These are phyloP conservation scores for Poeciliopsis paucimaculata DNA, from an alignment of 2,797 vertebrate genomes.

Conservation along the genomic window DNA sequence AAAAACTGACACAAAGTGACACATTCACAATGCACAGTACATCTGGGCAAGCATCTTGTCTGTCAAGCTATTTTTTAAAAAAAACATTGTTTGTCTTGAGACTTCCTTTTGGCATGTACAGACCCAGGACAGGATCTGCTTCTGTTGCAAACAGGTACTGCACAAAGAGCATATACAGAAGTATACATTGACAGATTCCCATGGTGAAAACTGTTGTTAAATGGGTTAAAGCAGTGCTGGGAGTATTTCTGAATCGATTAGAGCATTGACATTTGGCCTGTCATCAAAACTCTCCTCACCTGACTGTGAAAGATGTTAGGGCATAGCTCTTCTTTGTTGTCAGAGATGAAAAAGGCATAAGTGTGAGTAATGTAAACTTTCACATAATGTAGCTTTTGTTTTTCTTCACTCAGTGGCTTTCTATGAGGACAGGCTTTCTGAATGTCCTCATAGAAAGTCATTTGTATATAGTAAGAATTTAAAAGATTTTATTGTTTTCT, in stretches of 20 bases:
- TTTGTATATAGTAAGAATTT: neutral
- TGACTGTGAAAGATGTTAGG: neutral
- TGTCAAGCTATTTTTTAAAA: neutral
- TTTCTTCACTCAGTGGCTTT: neutral
- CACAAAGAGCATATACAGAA: constrained; percentile 5
- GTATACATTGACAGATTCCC: constrained; percentile 13
- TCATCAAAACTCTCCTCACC: neutral
- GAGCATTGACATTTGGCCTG: constrained; percentile 24
- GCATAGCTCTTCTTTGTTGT: constrained; percentile 10
- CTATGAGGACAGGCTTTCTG: neutral
- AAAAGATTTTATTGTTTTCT: neutral
- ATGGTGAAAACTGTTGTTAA: constrained; percentile 18
- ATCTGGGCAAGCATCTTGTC: neutral
- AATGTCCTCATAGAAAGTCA: neutral
- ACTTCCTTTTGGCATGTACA: constrained; percentile 24
- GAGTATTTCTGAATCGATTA: constrained; percentile 18
- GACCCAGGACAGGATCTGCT: constrained; percentile 16
- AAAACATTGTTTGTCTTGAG: constrained; percentile 24
- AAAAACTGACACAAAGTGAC: neutral
- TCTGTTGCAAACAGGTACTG: constrained; percentile 17
- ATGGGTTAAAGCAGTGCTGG: constrained; percentile 13
- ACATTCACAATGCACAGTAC: constrained; percentile 2
- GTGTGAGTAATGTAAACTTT: constrained; percentile 4
- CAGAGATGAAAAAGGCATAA: constrained; percentile 16
- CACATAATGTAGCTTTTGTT: neutral